Evolutionary conservation across 2,888 invertebrate genomes (phyloP).

Genomic region (Protophormia terraenovae): DNA sequence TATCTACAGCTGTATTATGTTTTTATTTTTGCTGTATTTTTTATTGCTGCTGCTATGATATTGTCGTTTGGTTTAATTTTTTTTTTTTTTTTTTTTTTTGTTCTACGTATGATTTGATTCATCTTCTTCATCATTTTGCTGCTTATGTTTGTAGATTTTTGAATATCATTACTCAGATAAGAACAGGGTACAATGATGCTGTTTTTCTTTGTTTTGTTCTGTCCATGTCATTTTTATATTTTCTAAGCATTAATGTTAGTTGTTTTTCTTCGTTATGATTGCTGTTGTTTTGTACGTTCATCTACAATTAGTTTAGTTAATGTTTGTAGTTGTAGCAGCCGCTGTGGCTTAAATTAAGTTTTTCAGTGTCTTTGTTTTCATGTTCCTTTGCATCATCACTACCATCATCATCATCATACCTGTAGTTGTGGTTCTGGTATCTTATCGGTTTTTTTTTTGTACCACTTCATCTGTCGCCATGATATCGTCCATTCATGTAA

Average conservation of each 20-base stretch:
- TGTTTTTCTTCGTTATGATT: neutral
- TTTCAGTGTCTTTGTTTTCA: conserved; percentile 26
- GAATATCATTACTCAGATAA: conserved; percentile 72
- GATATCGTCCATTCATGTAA: conserved; percentile 50
- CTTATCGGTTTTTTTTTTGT: conserved; percentile 58
- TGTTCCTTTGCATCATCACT: neutral
- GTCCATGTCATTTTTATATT: conserved; percentile 56
- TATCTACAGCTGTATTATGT: conserved; percentile 40
- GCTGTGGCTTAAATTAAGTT: conserved; percentile 19
- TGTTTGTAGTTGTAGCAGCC: conserved; percentile 5
- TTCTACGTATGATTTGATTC: conserved; percentile 29
- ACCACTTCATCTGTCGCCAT: conserved; percentile 67
- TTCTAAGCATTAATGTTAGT: conserved; percentile 62
- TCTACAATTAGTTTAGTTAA: conserved; percentile 56
- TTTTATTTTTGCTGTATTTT: conserved; percentile 2
- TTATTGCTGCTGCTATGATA: conserved; percentile 23
- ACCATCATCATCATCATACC: conserved; percentile 10
- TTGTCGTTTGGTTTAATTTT: neutral
- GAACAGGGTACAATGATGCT: conserved; percentile 50
- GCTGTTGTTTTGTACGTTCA: conserved; percentile 20
- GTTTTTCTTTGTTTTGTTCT: conserved; percentile 7
- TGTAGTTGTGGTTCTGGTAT: conserved; percentile 46
- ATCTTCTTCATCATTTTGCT: conserved; percentile 53
- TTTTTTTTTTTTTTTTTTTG: neutral
- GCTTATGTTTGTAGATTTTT: conserved; percentile 69